Base-by-base conservation (phyloP, 2,113 vertebrate species). In the Bolborhynchus lineola region DNA sequence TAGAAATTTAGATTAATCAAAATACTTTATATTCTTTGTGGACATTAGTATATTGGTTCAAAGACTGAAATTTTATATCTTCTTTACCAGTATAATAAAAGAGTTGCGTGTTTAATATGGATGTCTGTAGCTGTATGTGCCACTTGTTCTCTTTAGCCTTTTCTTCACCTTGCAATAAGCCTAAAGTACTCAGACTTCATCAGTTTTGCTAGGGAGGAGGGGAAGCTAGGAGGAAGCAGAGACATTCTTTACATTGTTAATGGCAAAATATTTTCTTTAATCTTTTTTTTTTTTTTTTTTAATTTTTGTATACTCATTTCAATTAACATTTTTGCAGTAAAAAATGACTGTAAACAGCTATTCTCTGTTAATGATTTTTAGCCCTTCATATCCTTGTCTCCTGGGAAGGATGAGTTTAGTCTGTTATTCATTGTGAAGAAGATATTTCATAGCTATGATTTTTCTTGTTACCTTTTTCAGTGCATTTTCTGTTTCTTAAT, bases 1-100 rank as follows among this genome's bases (percentile, higher is more conserved):
- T 63, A 84, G 68, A 88, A 85, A 47, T 35, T 21, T 19, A 90
- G 26, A 85, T 71, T 63, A 72, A 72, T 90, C 67, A 71, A 82
- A 85, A 83, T 25, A 65, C 5, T 78, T 72, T 10, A 24, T 74
- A n/a, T 49, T 53, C 53, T 24, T 77, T 20, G 25, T 59, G 37
- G n/a, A 49, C 71, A 63, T 70, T 46, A 50, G 82, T 81, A 37
- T 53, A 10, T 63, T 33, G 11, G 7, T 82, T 89, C 94, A 75
- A 87, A 91, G 62, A 84, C 7, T 31, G 52, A 31, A 57, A 53
- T 77, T 88, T 82, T 13, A 1, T 71, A 18, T 74, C 37, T 63
- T 83, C 28, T 95, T 42, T 57, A 65, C 31, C 39, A 47, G 42
- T 65, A 11, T 47, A 87, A 90, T 80, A 74, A 74, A 80, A 79